Evolutionary conservation across 2,888 invertebrate species (phyloP), one percentile per base, ranked within the genome.

Genomic region (Nematopogon swammerdamellus): DNA sequence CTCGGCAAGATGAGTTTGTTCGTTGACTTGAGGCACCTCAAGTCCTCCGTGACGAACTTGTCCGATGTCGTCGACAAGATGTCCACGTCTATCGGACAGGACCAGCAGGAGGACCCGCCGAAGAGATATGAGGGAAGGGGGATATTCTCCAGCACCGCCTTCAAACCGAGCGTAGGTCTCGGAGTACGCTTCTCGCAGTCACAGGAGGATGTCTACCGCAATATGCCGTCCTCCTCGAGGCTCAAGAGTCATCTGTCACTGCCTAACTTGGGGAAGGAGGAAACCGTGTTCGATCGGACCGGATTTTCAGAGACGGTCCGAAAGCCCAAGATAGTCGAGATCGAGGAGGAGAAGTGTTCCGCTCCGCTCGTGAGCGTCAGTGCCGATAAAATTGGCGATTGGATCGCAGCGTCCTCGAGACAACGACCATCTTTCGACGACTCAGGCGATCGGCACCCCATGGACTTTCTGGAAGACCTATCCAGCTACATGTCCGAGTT

Each of bases 21-120:
- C 59, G 77, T 79, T 55, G 77, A 79, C 63, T 68, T 79, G 61
- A 68, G 79, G 53, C 75, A 75, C 57, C 75, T 79, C 56, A 77
- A 75, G 59, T 68, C 77, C 51, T 79, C 79, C 50, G 77, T 79
- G 58, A 70, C 71, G 57, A 79, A 75, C 53, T 65, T 79, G 18
- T 77, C 79, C 2, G 73, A 76, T 54, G 77, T 79, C 77, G 79
- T 79, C 44, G 79, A 79, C 56, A 75, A 74, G 58, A 71, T 79
- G 63, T 72, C 79, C 46, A 64, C 68, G 17, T 60, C 67, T 20
- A 67, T 70, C 4, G 54, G 55, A 19, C 69, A 67, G 62, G 68
- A 71, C 43, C 68, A 63, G 52, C 57, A 54, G 63, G 64, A 48
- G 66, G 67, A 36, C n/a, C 57, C 60, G 17, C 60, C 64, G 18